Base-by-base conservation (phyloP, 2,113 vertebrate genomes). In the Megaleporinus macrocephalus region DNA sequence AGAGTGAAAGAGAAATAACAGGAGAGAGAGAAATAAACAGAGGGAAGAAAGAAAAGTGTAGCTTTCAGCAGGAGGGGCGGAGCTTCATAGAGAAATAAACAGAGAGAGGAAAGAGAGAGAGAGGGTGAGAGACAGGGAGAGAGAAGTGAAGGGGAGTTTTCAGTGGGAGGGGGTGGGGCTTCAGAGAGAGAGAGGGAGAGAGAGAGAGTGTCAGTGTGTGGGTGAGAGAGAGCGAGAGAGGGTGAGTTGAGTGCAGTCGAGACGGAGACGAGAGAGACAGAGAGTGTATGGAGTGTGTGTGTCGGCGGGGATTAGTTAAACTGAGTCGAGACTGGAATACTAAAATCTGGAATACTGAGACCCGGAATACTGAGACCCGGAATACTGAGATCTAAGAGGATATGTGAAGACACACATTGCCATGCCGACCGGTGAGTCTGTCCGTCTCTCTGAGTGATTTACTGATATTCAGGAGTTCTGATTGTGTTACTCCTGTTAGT, bases 361-460 rank as follows among this genome's bases (percentile, higher is more conserved):
- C 10, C 41, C 10, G 41, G 41, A 44, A 44, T 44, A 83, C 69
- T 69, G 78, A 44, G 41, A 44, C 10, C 41, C 10, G 41, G 41
- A 44, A 44, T 44, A 83, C 69, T 69, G 78, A 44, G 41, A 44
- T n/a, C 41, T 9, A 9, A 86, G 68, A 81, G 73, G 85, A 78
- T 78, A 78, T 83, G 85, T 78, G 74, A 82, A 74, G 80, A n/a
- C 73, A 27, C 66, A 63, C 29, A 26, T 73, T 71, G 65, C 51
- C 53, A 86, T 86, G 85, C 85, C 81, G 44, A 86, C 61, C 13
- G 85, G 85, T 86, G 36, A 83, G 85, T 57, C 57, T 18, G 15
- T 22, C 55, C 9, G 59, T 24, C 41, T 10, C 6, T n/a, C n/a
- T n/a, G n/a, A n/a, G n/a, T n/a, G n/a, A n/a, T n/a, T n/a, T n/a